Evolutionary conservation across 2,113 vertebrate species (phyloP).

Genomic region (Ivindomyrus marchei): DNA sequence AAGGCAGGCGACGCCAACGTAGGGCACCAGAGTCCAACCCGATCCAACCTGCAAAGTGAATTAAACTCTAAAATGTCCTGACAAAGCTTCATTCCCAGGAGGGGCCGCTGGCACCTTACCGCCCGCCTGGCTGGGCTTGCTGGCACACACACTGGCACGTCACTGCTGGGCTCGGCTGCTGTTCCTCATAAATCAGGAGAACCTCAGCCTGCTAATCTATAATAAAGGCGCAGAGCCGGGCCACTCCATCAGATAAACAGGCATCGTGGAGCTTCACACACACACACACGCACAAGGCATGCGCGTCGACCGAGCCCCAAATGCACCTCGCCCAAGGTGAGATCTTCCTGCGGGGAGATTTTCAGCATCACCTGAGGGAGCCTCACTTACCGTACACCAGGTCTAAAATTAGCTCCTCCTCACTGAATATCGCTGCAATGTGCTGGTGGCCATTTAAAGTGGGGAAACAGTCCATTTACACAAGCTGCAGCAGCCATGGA

Average conservation of each 20-base stretch:
- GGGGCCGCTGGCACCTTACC: conserved; percentile 34
- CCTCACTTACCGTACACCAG: not conserved
- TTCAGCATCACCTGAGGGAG: not conserved
- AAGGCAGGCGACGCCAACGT: not conserved
- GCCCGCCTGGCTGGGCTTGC: conserved; percentile 53
- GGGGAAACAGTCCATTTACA: not conserved
- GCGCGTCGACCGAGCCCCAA: not conserved
- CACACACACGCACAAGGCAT: not conserved
- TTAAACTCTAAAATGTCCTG: conserved; percentile 23
- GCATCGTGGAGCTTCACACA: not conserved
- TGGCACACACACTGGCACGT: conserved; percentile 49
- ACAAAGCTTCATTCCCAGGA: not conserved
- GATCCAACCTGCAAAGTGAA: conserved; percentile 12
- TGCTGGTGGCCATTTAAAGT: not conserved
- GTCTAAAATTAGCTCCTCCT: not conserved
- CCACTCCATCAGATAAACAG: not conserved
- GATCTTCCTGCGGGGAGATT: not conserved
- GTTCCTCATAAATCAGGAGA: conserved; percentile 49
- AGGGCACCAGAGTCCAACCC: conserved; percentile 18
- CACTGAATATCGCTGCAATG: not conserved
- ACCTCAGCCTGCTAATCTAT: conserved; percentile 54
- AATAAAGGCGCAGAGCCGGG: conserved; percentile 42
- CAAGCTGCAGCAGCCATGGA: not conserved
- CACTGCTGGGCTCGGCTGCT: conserved; percentile 32
- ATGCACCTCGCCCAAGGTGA: not conserved